Evolutionary conservation across 1,140 invertebrate species (phyloP), one percentile per base, ranked within the genome.

Genomic region (Anastrepha obliqua): DNA sequence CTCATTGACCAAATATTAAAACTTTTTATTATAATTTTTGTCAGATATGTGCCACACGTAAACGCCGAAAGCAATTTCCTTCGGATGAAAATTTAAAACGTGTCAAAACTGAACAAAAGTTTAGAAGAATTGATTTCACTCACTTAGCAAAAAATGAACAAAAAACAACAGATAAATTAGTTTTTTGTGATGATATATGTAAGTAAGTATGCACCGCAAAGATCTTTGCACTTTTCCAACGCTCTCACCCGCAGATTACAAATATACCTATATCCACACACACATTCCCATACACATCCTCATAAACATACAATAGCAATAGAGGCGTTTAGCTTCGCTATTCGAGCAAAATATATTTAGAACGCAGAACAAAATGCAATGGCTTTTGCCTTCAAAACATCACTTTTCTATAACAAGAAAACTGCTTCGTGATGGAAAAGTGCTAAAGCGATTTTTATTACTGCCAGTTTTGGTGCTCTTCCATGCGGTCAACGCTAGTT

Each of bases 401-500:
- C 60, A 86, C 59, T 65, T 86, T 64, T 86, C 85, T 65, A 86
- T 86, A 86, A 65, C 85, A 20, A 74, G 39, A 13, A 42, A 74
- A n/a, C 42, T 74, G 67, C 67, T 44, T 74, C 42, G 67, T 74
- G 67, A 74, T 74, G 67, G 67, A 74, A 74, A 74, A 74, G 67
- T 74, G 67, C 67, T 74, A 74, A 74, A 74, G 1, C 39, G 67
- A 11, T 42, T 74, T 47, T 74, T 29, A 44, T 74, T 17, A 13
- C 39, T 74, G 39, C 13, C 11, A 70, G 1, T 17, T 39, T 67
- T 70, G 67, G 15, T 70, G 67, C 29, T 2, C 20, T 39, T 44
- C 67, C 13, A 55, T 15, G 67, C 42, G 42, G 29, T 65, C 20
- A 65, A 29, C 20, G 11, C 8, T 65, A 29, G 3, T 11, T 29